A percentile compares a stretch with the other conserved stretches of the same genome.
Evolutionary conservation across 2,797 vertebrate genomes (phyloP).

Genomic region (Enteromius paludinosus): DNA sequence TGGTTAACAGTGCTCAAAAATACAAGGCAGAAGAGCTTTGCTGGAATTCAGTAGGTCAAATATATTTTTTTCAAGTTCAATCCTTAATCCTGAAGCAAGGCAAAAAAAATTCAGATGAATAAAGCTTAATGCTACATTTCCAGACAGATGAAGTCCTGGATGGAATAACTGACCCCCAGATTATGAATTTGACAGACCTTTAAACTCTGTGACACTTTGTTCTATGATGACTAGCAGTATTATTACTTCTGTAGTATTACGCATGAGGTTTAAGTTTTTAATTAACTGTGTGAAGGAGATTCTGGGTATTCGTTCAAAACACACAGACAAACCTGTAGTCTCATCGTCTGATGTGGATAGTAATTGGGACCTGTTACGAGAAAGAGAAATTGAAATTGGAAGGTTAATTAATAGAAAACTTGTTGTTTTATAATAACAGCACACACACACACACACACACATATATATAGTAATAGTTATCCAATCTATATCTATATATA

Average conservation of each 20-base stretch:
- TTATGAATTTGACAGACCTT: conserved; percentile 28
- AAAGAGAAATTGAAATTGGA: too few relatives aligned
- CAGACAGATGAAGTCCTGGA: conserved; percentile 11
- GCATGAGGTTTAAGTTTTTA: neutral
- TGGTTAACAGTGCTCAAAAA: neutral
- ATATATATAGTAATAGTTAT: too few relatives aligned
- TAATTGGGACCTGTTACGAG: conserved; percentile 76
- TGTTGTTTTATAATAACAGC: too few relatives aligned
- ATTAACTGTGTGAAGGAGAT: neutral
- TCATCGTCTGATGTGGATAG: conserved; percentile 78
- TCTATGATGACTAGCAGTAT: neutral
- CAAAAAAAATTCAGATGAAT: conserved; percentile 8
- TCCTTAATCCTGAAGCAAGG: conserved; percentile 30
- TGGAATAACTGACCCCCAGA: neutral
- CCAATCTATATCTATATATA: too few relatives aligned
- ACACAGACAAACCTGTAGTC: conserved; percentile 79
- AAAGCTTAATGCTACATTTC: conserved; percentile 5
- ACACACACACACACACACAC: too few relatives aligned
- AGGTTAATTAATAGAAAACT: too few relatives aligned
- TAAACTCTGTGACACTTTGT: conserved; percentile 19
- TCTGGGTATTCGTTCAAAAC: neutral
- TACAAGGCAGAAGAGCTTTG: conserved; percentile 22
- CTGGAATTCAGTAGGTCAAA: conserved; percentile 17
- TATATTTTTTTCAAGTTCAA: conserved; percentile 1
- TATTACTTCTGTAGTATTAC: neutral